Evolutionary conservation across 2,888 invertebrate genomes (phyloP).

Genomic region (Trachelus tabidus): DNA sequence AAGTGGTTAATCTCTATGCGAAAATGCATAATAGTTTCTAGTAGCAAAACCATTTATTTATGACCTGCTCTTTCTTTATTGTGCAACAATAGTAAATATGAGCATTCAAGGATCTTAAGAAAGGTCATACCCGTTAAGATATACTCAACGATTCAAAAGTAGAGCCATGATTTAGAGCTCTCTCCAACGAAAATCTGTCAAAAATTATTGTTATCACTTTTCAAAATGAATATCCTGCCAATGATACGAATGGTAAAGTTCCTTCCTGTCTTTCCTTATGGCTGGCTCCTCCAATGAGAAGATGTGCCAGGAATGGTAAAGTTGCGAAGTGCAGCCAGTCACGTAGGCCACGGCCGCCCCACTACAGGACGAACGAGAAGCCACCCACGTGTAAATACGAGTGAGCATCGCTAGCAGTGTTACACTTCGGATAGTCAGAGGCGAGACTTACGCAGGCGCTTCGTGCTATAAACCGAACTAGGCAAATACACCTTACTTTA

Average conservation of each 20-base stretch:
- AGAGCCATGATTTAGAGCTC: background rate
- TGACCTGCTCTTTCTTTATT: background rate
- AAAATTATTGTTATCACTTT: background rate
- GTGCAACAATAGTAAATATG: background rate
- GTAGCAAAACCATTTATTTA: background rate
- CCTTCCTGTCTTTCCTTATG: too few species aligned
- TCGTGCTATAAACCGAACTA: background rate
- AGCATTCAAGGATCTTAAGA: background rate
- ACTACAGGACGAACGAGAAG: background rate
- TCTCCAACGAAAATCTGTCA: background rate
- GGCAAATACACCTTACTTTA: conserved; percentile 18
- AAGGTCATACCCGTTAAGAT: background rate
- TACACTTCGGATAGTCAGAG: background rate
- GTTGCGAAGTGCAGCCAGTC: conserved; percentile 59
- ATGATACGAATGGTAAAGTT: background rate
- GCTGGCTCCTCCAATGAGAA: too few species aligned
- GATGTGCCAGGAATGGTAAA: background rate
- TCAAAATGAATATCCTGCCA: background rate
- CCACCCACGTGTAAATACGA: conserved; percentile 12
- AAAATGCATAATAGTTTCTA: background rate
- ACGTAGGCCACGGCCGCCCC: conserved; percentile 63
- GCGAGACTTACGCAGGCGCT: background rate
- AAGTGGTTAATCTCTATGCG: background rate
- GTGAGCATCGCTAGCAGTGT: background rate
- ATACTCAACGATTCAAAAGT: background rate